A percentile compares a stretch with the other conserved stretches of the same genome.
These are phyloP conservation scores for Drymodes brunneopygia DNA, from an alignment of 2,113 vertebrate species.

Conservation along the genomic window DNA sequence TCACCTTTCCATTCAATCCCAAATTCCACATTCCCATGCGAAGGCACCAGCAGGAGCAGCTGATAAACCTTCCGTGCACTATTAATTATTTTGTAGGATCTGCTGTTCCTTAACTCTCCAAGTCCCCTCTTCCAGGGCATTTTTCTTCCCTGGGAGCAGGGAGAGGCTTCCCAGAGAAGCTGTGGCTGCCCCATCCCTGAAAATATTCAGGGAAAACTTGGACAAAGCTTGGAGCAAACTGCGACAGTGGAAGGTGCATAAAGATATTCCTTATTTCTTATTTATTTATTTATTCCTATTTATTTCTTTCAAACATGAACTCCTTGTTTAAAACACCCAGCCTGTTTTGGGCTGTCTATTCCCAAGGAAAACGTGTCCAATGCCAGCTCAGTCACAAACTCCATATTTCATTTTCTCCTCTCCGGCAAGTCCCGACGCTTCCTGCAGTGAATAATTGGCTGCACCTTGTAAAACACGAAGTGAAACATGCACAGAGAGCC, in stretches of 20 bases:
- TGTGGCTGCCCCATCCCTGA: not conserved
- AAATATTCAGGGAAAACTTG: not conserved
- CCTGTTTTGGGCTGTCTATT: fast-evolving
- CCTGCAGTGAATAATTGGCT: not conserved
- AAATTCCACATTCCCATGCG: not conserved
- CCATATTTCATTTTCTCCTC: not conserved
- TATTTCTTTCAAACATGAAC: not conserved
- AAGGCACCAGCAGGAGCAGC: not conserved
- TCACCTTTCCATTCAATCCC: not conserved
- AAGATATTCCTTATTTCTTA: fast-evolving
- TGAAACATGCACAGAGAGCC: not conserved
- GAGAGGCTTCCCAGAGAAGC: not conserved
- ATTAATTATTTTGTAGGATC: not conserved
- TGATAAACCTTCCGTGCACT: not conserved
- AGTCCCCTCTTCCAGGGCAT: not conserved
- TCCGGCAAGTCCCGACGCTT: not conserved
- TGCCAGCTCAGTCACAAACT: not conserved
- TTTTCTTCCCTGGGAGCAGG: not conserved
- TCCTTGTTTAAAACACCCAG: not conserved
- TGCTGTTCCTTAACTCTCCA: not conserved
- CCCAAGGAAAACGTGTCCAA: not conserved
- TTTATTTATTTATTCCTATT: not conserved
- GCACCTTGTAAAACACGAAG: not conserved
- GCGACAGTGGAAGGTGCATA: not conserved
- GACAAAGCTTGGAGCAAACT: not conserved